Base-by-base conservation (phyloP, 2,797 vertebrate genomes). In the Phrynocephalus forsythii region DNA sequence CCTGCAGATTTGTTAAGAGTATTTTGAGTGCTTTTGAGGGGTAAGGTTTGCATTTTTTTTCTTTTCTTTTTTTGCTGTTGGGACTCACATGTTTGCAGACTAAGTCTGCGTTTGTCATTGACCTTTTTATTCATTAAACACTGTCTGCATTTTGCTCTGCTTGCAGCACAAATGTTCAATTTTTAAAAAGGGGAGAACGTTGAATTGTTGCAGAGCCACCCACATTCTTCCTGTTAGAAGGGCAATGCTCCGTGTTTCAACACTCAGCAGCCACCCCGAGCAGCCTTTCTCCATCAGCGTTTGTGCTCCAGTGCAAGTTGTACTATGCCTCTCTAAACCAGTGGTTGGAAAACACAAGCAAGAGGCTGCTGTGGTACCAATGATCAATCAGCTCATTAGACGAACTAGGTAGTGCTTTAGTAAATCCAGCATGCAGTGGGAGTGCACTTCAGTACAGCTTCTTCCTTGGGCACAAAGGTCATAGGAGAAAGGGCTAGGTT, bases 91-190 rank as follows among this genome's bases (percentile, higher is more conserved):
- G 0, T 86, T 72, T 89, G 82, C 38, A 8, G 84, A 86, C 20
- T 86, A 73, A n/a, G 69, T 85, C 85, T 84, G 68, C 66, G 48
- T 89, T 91, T 90, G 87, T 85, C 0, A 0, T 28, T 56, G 67
- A 79, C 83, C 63, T 50, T 89, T 92, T 90, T 81, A 50, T 82
- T 91, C 83, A 68, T 52, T 87, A 75, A 92, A 88, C 90, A 87
- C 38, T 77, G 83, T 91, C 28, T 8, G 91, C 83, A 69, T 80
- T 92, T 68, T 87, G 11, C 48, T 72, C 24, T 71, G 52, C 73
- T 87, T 44, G 10, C 30, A 88, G 68, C 69, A 75, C 90, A 87
- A 71, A 38, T 89, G 72, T 84, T 87, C 92, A 93, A 50, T 79
- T 28, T 56, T 89, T 87, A 87, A 92, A 38, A 60, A 24, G 10